phyloP scores from a whole-genome alignment of 2,888 invertebrate species.

The Drosophila mimetica region DNA sequence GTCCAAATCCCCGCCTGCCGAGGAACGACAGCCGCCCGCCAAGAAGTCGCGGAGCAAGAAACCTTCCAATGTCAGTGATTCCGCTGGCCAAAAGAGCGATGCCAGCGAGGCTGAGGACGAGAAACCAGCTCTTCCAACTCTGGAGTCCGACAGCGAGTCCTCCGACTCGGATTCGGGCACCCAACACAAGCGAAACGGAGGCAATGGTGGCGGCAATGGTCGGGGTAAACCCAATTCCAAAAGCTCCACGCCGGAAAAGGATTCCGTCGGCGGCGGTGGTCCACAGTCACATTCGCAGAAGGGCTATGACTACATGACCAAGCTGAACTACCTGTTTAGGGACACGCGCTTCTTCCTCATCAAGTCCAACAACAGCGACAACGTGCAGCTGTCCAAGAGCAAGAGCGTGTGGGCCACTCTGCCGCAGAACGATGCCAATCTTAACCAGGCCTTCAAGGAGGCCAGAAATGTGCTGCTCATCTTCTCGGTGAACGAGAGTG shows the following conservation, averaged over 20 bases:
- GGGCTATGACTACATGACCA: conserved; percentile 93
- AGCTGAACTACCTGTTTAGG: conserved; percentile 96
- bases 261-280: conserved; percentile 20
- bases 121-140: conserved; percentile 62
- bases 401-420: conserved; percentile 99
- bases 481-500: conserved; percentile 99
- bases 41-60: conserved; percentile 67
- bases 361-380: conserved; percentile 99
- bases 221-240: conserved; percentile 62
- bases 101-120: conserved; percentile 76
- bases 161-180: conserved; percentile 82
- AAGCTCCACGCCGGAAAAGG: conserved; percentile 66
- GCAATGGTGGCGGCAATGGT: conserved; percentile 55
- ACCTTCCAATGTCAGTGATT: conserved; percentile 40
- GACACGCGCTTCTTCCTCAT: conserved; percentile 98
- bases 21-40: conserved; percentile 47
- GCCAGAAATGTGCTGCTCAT: conserved; percentile 96
- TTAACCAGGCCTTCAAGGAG: conserved; percentile 97
- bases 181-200: conserved; percentile 80
- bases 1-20: conserved; percentile 48
- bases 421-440: conserved; percentile 97
- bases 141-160: conserved; percentile 80
- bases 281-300: conserved; percentile 57
- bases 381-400: conserved; percentile 96
- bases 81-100: conserved; percentile 68